Conservation (phyloP, 2,888 invertebrate species). For the Silvanus unidentatus region DNA sequence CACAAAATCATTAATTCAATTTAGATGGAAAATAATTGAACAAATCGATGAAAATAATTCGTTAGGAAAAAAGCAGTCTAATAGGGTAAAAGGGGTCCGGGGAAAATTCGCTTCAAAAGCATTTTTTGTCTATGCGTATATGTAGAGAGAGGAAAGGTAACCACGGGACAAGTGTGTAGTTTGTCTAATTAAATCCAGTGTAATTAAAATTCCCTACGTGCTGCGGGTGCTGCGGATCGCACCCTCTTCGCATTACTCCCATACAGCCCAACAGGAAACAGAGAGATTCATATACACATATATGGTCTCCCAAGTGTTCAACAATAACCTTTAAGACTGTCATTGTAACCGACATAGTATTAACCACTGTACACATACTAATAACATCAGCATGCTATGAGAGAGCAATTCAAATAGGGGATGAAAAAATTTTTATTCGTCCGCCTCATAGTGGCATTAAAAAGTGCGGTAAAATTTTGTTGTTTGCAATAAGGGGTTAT, state of each 20-base stretch:
- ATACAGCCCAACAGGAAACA: constrained; percentile 10
- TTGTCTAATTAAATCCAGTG: constrained; percentile 13
- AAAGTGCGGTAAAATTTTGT: no score
- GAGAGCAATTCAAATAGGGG: no score
- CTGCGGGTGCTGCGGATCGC: constrained; percentile 17
- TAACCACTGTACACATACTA: constrained; percentile 5
- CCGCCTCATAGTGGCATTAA: no score
- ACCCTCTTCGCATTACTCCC: constrained; percentile 15
- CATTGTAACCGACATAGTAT: constrained; percentile 7
- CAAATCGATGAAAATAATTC: no score
- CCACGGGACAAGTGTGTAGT: constrained; percentile 13
- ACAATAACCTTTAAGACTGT: constrained; percentile 17
- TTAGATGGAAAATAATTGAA: no score
- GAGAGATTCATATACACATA: constrained; percentile 18
- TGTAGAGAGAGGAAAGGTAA: constrained; percentile 7
- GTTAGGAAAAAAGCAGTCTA: no score
- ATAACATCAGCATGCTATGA: not conserved
- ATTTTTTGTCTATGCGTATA: not conserved
- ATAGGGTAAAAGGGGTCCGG: no score
- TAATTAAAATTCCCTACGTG: constrained; percentile 15
- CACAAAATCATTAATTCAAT: no score
- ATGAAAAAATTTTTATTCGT: no score
- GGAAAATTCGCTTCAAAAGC: no score
- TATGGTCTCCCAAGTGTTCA: constrained; percentile 14
- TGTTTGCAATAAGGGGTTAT: no score